Base-by-base conservation (phyloP, 2,797 vertebrate species). In the Delichon dasypus region DNA sequence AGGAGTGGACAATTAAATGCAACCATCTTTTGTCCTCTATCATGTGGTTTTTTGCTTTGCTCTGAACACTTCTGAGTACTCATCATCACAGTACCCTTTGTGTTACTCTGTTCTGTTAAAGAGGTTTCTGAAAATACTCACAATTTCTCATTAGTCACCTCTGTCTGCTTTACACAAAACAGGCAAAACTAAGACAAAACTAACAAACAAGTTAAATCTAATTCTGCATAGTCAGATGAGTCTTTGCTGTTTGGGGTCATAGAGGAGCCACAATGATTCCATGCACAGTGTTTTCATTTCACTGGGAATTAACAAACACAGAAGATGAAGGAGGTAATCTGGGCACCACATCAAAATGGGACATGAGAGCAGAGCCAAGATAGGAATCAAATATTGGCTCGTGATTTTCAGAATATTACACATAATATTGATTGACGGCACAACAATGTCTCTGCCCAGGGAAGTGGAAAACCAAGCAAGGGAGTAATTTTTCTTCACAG, bases 281-380 rank as follows among this genome's bases (percentile, higher is more conserved):
- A 38, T 34, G 74, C 17, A 45, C 1, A 2, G 55, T 32, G 36
- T 78, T 95, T 82, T 51, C 47, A 72, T 88, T 86, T 90, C 64
- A 51, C 50, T 91, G 64, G 55, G 91, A 93, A 91, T 82, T 93
- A 91, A 91, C 66, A 85, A 90, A 54, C 60, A 66, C 27, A 82
- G 76, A 93, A 88, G 94, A 96, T 87, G 85, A 76, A 95, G 85
- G 85, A 93, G 88, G 74, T 45, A 91, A 87, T 93, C 83, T 96
- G 92, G 95, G 93, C 80, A 90, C 25, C 34, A 61, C 42, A 90
- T 85, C 95, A 96, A 91, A 94, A 95, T 23, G 34, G 40, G 58
- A 71, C 61, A 67, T 12, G 77, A 93, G 47, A 94, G 42, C 50
- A 90, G 67, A 96, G 93, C 91, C 94, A 95, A 96, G 82, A 93